phyloP scores from a whole-genome alignment of 2,888 invertebrate genomes.

The Agelastica alni region DNA sequence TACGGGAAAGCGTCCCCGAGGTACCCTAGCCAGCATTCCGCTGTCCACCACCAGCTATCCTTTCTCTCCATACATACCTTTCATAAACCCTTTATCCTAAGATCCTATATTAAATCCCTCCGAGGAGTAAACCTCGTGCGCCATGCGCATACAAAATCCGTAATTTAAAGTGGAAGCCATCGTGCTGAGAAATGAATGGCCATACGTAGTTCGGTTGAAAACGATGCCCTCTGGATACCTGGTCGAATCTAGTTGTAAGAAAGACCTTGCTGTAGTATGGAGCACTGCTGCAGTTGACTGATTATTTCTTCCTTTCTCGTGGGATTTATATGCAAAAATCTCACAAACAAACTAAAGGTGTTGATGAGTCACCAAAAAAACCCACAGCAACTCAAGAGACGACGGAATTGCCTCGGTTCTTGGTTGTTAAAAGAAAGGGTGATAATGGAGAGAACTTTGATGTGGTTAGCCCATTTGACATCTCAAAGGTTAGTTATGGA shows the following conservation, averaged over 20 bases:
- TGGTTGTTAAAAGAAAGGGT: not conserved
- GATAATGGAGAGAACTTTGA: not conserved
- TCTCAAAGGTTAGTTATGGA: not conserved
- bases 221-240: not conserved
- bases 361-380: no score
- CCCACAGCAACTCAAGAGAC: no score
- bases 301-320: not conserved
- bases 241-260: not conserved
- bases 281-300: not conserved
- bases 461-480: not conserved
- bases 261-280: not conserved
- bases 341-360: not conserved
- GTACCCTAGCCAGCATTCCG: not conserved
- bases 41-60: no score
- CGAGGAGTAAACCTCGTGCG: not conserved
- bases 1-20: no score
- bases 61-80: not conserved
- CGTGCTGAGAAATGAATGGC: no score
- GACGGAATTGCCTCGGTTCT: no score
- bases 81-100: not conserved
- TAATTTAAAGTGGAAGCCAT: not conserved
- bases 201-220: not conserved
- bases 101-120: not conserved
- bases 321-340: not conserved
- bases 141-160: not conserved